Evolutionary conservation across 1,140 invertebrate genomes (phyloP).

Genomic region (Doryteuthis pealeii): DNA sequence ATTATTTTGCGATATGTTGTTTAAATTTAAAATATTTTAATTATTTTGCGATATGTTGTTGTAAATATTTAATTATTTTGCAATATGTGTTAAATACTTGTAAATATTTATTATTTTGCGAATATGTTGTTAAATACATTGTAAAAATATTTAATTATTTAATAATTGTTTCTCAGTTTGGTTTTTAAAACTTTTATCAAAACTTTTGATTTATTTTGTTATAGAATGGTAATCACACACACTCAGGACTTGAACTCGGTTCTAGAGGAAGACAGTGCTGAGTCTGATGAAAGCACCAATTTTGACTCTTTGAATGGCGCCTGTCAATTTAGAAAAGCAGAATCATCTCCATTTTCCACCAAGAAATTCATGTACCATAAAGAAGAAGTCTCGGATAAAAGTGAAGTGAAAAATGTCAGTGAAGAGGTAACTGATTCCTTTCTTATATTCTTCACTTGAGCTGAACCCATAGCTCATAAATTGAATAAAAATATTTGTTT

Average conservation of each 20-base stretch:
- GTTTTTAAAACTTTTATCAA: too few species aligned
- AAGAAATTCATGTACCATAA: slow-evolving; percentile 77
- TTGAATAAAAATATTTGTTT: slow-evolving; percentile 21
- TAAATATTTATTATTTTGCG: too few species aligned
- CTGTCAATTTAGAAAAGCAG: slow-evolving; percentile 57
- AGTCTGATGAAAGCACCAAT: slow-evolving; percentile 39
- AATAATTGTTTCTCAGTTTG: too few species aligned
- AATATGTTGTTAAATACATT: too few species aligned
- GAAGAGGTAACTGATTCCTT: slow-evolving; percentile 26
- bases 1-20: too few species aligned
- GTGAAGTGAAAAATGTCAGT: slow-evolving; percentile 28
- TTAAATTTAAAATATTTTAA: too few species aligned
- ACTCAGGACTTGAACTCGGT: slow-evolving; percentile 53
- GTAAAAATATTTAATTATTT: too few species aligned
- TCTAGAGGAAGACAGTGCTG: slow-evolving; percentile 54
- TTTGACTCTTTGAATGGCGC: slow-evolving; percentile 59
- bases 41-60: too few species aligned
- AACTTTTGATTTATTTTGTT: slow-evolving; percentile 16
- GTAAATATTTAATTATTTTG: too few species aligned
- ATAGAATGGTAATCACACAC: slow-evolving; percentile 57
- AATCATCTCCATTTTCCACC: slow-evolving; percentile 77
- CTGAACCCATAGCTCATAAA: not conserved
- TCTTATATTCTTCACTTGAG: not conserved
- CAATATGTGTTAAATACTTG: too few species aligned
- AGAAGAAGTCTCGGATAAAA: slow-evolving; percentile 38